Evolutionary conservation across 2,113 vertebrate species (phyloP).

Genomic region (Prochilodus magdalenae): DNA sequence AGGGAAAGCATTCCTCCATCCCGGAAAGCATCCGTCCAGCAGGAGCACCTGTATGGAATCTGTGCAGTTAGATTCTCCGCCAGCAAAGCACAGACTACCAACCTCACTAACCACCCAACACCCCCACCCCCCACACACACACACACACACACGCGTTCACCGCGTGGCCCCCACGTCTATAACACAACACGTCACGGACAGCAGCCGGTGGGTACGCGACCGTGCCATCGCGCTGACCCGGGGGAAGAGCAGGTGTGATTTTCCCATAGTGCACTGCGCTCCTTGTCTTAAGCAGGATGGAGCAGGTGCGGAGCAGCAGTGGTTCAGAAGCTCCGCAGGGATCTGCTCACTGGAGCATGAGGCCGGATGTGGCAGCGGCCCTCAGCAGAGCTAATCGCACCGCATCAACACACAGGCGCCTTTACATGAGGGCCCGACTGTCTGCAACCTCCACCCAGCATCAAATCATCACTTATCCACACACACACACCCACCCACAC

Average conservation of each 20-base stretch:
- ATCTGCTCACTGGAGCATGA: conserved; percentile 48
- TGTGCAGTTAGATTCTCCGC: too few relatives aligned
- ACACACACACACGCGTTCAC: neutral
- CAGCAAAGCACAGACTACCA: too few relatives aligned
- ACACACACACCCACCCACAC: too few relatives aligned
- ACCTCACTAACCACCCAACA: too few relatives aligned
- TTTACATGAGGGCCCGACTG: too few relatives aligned
- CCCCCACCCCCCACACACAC: too few relatives aligned
- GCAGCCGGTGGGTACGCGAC: neutral
- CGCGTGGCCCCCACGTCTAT: neutral
- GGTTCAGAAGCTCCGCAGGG: conserved; percentile 24
- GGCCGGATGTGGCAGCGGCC: conserved; percentile 25
- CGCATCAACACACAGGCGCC: neutral
- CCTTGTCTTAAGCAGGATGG: conserved; percentile 50
- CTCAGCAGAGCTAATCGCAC: conserved; percentile 34
- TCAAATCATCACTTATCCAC: neutral
- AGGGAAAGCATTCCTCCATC: too few relatives aligned
- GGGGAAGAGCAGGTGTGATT: conserved; percentile 38
- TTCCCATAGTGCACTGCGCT: neutral
- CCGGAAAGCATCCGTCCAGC: too few relatives aligned
- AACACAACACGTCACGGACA: conserved; percentile 8
- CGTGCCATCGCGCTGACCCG: neutral
- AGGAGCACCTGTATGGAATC: too few relatives aligned
- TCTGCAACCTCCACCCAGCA: too few relatives aligned
- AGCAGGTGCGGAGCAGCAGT: conserved; percentile 48